Evolutionary conservation across 2,113 vertebrate species (phyloP), one percentile per base, ranked within the genome.

Genomic region (Sylvietta virens): DNA sequence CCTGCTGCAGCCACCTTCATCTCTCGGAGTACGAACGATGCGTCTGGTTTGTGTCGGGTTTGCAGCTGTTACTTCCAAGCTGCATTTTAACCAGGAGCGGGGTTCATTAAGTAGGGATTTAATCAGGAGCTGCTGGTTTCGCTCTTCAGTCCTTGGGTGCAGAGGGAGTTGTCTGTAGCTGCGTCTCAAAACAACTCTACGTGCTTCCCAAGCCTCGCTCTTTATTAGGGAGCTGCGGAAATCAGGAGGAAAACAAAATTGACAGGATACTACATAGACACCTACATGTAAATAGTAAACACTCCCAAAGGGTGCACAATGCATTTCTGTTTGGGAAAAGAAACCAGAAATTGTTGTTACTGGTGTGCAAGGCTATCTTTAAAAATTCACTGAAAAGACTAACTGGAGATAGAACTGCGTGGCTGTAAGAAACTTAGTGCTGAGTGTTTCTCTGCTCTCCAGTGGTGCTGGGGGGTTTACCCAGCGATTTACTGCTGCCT

Each of bases 51-150:
- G 45, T 57, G 53, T 65, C 12, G 6, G 58, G 33, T 73, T 80
- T 73, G 58, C 39, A 73, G 47, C 47, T 35, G 5, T 44, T 40
- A 5, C 51, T 93, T 70, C 51, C 40, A 51, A 66, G 8, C 60
- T 88, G 39, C 56, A 18, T 83, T 95, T 93, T 90, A 74, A 86
- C 58, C 76, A 45, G 56, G 72, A 90, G 39, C 86, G 62, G 74
- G 78, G 79, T 96, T 95, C 82, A 60, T 95, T 93, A 92, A 81
- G 62, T 69, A 67, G 64, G 64, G 67, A 78, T 93, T 94, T 91
- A 85, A 81, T 92, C 3, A 2, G 64, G 90, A 85, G 62, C 81
- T 67, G 66, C 45, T 91, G 73, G 61, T 88, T 92, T 90, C 1
- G 2, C 69, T 84, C 72, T 35, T 92, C 76, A 61, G 48, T 48